Conservation (phyloP, 2,113 vertebrate genomes). For the Corynorhinus townsendii region DNA sequence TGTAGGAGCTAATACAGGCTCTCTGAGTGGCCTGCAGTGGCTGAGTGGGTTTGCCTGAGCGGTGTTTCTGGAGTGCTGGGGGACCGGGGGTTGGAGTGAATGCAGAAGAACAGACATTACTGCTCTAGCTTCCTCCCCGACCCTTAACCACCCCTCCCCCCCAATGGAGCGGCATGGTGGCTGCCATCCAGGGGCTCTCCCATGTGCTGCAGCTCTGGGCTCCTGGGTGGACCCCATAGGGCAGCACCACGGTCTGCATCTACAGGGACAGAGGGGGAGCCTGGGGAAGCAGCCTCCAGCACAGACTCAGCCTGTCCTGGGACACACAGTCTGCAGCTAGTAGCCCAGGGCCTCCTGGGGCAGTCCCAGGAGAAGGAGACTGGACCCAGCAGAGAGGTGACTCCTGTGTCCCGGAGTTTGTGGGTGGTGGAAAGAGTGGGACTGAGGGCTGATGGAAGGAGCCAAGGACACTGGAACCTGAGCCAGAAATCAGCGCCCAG, state of each 20-base stretch:
- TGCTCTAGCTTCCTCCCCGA: fast-evolving
- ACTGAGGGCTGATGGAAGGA: neutral
- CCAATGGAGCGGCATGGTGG: neutral
- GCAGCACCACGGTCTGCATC: neutral
- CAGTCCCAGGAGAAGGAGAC: neutral
- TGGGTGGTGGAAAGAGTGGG: no score
- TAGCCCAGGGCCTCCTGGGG: neutral
- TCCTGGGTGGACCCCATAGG: fast-evolving
- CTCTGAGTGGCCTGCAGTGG: neutral
- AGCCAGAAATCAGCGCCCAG: neutral
- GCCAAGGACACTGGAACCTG: neutral
- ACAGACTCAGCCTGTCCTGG: fast-evolving
- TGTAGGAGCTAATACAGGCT: no score
- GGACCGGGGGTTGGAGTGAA: no score
- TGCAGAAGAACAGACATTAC: neutral
- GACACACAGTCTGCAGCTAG: neutral
- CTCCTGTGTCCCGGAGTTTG: neutral
- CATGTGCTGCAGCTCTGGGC: neutral
- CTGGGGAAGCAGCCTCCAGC: neutral
- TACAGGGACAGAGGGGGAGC: neutral
- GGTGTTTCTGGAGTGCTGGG: neutral
- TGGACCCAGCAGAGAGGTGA: neutral
- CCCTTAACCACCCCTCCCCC: no score
- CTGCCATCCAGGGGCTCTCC: neutral
- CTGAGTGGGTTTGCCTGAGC: neutral